Evolutionary conservation across 2,888 invertebrate species (phyloP), one percentile per base, ranked within the genome.

Genomic region (Drosophila fulvimacula): DNA sequence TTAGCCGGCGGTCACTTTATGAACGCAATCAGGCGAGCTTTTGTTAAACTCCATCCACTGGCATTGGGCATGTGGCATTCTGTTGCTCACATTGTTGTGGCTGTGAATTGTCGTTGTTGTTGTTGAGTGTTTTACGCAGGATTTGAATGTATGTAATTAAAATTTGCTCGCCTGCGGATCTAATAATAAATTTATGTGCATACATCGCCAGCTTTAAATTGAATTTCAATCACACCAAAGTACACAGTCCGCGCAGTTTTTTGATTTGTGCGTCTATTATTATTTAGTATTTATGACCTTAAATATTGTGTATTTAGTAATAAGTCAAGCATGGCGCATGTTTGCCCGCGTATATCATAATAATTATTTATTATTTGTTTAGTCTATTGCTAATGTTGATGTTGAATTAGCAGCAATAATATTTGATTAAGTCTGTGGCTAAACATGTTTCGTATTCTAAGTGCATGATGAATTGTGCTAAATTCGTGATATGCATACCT

Each of bases 61-160:
- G 30, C 17, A 64, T 38, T 64, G 51, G 44, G 63, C 39, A 49
- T 34, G 63, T 39, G 68, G 42, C 41, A 62, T 76, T 70, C 48
- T 41, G 69, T 62, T 58, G 46, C 62, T 62, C 57, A n/a, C 67
- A 76, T 46, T 59, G 56, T 65, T 76, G 76, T 46, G 36, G 49
- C 30, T 48, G 32, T 30, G 39, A 42, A 38, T 46, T 49, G 63
- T 46, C 15, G 61, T 48, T 10, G 46, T 49, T 27, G 48, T 53
- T 51, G 46, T 53, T 44, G 27, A 42, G 41, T 64, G 69, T 65
- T 81, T 72, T 68, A 39, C 49, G 44, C 70, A 27, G 66, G 51
- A 66, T 68, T 87, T 68, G 69, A 69, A 61, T 83, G 69, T 65
- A 69, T 82, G 86, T 84, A 84, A 84, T 88, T 84, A 87, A 88